phyloP scores from a whole-genome alignment of 2,888 invertebrate genomes.

The Tethea ocularis region DNA sequence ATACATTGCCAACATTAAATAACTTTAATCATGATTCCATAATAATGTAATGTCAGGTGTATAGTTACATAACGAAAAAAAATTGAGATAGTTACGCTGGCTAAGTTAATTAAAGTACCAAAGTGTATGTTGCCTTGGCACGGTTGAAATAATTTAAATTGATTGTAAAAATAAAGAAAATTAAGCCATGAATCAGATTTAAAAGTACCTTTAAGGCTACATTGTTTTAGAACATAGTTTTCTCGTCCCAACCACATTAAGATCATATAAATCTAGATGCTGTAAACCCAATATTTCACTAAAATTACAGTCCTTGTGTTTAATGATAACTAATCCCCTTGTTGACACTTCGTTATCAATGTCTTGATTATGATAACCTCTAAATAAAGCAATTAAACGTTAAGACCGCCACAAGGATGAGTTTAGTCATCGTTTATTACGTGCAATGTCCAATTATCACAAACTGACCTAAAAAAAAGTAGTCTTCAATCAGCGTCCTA shows the following conservation, averaged over 20 bases:
- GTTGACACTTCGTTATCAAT: conserved; percentile 10
- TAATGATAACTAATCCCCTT: conserved; percentile 4
- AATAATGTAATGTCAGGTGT: not conserved
- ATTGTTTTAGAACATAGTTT: no score
- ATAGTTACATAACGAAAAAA: not conserved
- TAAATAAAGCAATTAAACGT: not conserved
- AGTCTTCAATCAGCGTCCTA: no score
- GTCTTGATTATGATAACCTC: not conserved
- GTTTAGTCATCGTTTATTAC: conserved; percentile 8
- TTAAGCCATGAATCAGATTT: not conserved
- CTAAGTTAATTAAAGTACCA: not conserved
- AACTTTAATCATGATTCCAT: not conserved
- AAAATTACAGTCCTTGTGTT: not conserved
- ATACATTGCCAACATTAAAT: not conserved
- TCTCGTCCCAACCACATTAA: no score
- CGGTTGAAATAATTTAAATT: not conserved
- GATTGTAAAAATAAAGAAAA: not conserved
- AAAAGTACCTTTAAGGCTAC: no score
- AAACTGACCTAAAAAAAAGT: no score
- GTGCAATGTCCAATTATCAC: not conserved
- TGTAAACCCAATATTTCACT: not conserved
- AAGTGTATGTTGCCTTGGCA: not conserved
- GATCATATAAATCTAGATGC: no score
- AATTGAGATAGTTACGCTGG: not conserved
- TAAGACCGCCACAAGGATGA: conserved; percentile 5